Evolutionary conservation across 2,888 invertebrate species (phyloP).

Genomic region (Acronicta leporina): DNA sequence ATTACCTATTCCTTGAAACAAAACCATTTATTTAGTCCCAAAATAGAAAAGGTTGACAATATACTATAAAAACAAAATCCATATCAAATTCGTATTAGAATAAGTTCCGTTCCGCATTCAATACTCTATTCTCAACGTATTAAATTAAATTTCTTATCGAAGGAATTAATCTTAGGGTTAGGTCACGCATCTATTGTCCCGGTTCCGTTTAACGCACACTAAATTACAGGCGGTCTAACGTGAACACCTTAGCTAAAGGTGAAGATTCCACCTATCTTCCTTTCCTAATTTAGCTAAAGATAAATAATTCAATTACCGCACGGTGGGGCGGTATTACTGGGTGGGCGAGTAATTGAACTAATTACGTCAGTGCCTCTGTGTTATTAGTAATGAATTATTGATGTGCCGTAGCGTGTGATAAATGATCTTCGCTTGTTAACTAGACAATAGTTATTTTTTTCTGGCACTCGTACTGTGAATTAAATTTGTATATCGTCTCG

Average conservation of each 20-base stretch:
- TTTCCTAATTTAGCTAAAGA: slow-evolving; percentile 73
- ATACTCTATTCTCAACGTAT: slow-evolving; percentile 50
- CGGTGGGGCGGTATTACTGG: slow-evolving; percentile 74
- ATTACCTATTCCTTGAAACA: too few species aligned
- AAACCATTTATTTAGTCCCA: too few species aligned
- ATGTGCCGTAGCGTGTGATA: slow-evolving; percentile 77
- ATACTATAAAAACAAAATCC: neutral
- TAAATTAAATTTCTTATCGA: slow-evolving; percentile 62
- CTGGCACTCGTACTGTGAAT: slow-evolving; percentile 49
- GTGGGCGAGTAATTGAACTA: slow-evolving; percentile 86
- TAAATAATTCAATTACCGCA: slow-evolving; percentile 83
- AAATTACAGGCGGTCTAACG: slow-evolving; percentile 75
- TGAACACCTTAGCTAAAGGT: slow-evolving; percentile 72
- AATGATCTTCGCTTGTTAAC: slow-evolving; percentile 75
- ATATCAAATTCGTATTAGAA: slow-evolving; percentile 25
- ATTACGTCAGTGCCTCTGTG: slow-evolving; percentile 84
- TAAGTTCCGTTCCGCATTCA: slow-evolving; percentile 44
- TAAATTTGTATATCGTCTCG: slow-evolving; percentile 40
- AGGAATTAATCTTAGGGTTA: slow-evolving; percentile 60
- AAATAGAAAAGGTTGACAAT: neutral
- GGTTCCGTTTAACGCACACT: slow-evolving; percentile 73
- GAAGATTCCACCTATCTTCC: slow-evolving; percentile 70
- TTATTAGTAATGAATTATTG: slow-evolving; percentile 86
- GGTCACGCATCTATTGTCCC: slow-evolving; percentile 76
- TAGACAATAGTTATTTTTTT: slow-evolving; percentile 67